Evolutionary conservation across 2,797 vertebrate genomes (phyloP).

Genomic region (Clarias pachynema): DNA sequence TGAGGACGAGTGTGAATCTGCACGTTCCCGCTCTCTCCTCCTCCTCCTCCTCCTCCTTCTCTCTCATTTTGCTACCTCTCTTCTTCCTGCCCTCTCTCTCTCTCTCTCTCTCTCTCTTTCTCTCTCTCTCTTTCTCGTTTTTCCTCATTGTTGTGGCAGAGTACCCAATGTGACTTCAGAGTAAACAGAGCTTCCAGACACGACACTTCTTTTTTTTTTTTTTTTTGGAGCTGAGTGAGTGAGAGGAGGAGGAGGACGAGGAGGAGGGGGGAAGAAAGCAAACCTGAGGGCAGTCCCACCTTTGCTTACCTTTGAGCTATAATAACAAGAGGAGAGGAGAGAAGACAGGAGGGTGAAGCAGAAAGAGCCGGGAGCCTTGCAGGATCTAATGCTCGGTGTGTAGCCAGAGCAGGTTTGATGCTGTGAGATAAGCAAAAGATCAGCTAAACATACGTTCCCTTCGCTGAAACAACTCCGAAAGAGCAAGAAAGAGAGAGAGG

Average conservation of each 20-base stretch:
- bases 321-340: constrained; percentile 4
- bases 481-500: background rate
- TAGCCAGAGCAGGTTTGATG: constrained; percentile 38
- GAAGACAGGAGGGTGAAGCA: constrained; percentile 13
- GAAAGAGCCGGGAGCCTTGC: constrained; percentile 9
- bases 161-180: background rate
- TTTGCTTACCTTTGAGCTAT: constrained; percentile 4
- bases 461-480: constrained; percentile 4
- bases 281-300: constrained; percentile 33
- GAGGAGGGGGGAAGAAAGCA: constrained; percentile 20
- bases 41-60: constrained; percentile 21
- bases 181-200: constrained; percentile 24
- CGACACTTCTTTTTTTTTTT: constrained; percentile 7
- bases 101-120: background rate
- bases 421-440: constrained; percentile 17
- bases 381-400: constrained; percentile 20
- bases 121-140: background rate
- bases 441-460: constrained; percentile 15
- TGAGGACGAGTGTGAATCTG: constrained; percentile 44
- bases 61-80: background rate
- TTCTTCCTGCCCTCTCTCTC: constrained; percentile 12
- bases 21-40: constrained; percentile 22
- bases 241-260: constrained; percentile 15
- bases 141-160: constrained; percentile 9
- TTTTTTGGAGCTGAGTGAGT: constrained; percentile 10